phyloP scores from a whole-genome alignment of 2,888 invertebrate genomes.

The Dasysyrphus albostriatus region DNA sequence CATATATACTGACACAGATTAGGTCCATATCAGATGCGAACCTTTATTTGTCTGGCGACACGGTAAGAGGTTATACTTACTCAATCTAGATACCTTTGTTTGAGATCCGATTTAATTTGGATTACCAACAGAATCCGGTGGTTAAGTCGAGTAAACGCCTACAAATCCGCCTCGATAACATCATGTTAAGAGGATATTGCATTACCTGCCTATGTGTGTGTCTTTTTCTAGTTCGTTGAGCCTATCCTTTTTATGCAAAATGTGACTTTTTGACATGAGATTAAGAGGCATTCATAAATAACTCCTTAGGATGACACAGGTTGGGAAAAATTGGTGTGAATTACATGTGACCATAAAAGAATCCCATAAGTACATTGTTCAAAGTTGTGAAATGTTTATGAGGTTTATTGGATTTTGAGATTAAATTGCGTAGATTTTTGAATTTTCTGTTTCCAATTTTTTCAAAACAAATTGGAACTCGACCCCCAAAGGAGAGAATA shows the following conservation, averaged over 20 bases:
- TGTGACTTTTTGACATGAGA: constrained; percentile 67
- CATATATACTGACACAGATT: neutral
- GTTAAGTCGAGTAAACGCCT: constrained; percentile 83
- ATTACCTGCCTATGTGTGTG: constrained; percentile 1
- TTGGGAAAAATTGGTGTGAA: constrained; percentile 49
- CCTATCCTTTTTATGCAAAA: constrained; percentile 40
- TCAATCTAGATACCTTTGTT: constrained; percentile 72
- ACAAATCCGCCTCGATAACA: constrained; percentile 74
- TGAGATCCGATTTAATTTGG: constrained; percentile 82
- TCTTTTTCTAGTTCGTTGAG: constrained; percentile 7
- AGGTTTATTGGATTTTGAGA: constrained; percentile 81
- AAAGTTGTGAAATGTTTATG: constrained; percentile 81
- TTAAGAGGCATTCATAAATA: constrained; percentile 17
- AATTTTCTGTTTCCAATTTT: neutral
- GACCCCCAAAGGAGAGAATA: constrained; percentile 51
- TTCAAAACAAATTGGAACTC: neutral
- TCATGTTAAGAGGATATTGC: constrained; percentile 63
- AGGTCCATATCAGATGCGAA: constrained; percentile 26
- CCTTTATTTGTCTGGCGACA: constrained; percentile 33
- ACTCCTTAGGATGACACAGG: constrained; percentile 19
- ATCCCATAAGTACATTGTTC: constrained; percentile 53
- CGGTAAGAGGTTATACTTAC: constrained; percentile 46
- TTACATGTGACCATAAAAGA: constrained; percentile 28
- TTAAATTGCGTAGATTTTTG: constrained; percentile 76
- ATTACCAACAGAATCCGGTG: constrained; percentile 81